Conservation (phyloP, 2,888 invertebrate species). For the Hemaris fuciformis region DNA sequence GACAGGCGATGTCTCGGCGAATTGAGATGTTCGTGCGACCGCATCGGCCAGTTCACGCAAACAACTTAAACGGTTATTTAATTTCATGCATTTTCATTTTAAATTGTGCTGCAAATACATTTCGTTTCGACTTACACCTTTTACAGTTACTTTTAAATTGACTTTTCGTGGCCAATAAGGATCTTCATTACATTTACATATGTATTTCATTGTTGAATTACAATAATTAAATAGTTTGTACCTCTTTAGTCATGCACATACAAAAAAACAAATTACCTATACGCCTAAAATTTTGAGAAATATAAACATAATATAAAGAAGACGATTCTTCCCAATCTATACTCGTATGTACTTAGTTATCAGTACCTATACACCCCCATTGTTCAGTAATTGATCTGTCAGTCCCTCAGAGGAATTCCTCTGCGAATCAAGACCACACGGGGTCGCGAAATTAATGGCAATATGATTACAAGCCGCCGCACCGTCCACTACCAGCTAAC, state of each 20-base stretch:
- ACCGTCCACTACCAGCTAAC: conserved; percentile 16
- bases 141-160: conserved; percentile 27
- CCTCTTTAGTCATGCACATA: too few relatives aligned
- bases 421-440: conserved; percentile 42
- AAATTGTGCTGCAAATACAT: conserved; percentile 49
- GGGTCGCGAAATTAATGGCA: conserved; percentile 55
- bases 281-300: too few relatives aligned
- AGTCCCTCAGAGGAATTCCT: conserved; percentile 27
- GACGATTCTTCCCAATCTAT: background rate
- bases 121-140: conserved; percentile 29
- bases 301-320: too few relatives aligned
- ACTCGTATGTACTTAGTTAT: too few relatives aligned
- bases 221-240: too few relatives aligned
- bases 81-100: conserved; percentile 47
- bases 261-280: background rate
- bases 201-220: too few relatives aligned
- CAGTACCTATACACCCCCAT: background rate
- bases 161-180: background rate
- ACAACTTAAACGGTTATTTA: conserved; percentile 51
- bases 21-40: conserved; percentile 51
- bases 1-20: conserved; percentile 49
- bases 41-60: conserved; percentile 39
- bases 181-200: too few relatives aligned
- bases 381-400: conserved; percentile 51
- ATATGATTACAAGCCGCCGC: conserved; percentile 10